A percentile compares a stretch with the other conserved stretches of the same genome.
phyloP scores from a whole-genome alignment of 2,113 vertebrate genomes.

The Zapus hudsonius region DNA sequence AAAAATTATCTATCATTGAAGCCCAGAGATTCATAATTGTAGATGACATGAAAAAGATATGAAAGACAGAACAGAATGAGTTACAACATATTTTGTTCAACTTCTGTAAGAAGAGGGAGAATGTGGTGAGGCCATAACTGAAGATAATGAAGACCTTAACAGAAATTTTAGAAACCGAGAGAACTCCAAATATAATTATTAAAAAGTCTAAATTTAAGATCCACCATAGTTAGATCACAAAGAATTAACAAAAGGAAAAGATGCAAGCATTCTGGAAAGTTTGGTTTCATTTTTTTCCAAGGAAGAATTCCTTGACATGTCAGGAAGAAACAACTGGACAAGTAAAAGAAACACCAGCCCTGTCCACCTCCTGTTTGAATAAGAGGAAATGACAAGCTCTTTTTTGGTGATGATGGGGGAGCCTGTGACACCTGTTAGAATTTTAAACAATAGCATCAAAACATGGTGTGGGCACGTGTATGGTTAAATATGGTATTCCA shows the following conservation, averaged over 20 bases:
- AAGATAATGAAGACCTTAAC: background rate
- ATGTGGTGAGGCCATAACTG: background rate
- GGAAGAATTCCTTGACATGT: background rate
- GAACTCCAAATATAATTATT: background rate
- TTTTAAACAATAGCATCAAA: background rate
- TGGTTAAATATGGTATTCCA: background rate
- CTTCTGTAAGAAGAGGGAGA: background rate
- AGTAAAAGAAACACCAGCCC: background rate
- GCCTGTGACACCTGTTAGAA: background rate
- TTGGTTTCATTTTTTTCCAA: background rate
- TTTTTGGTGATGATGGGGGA: background rate
- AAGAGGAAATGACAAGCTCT: background rate
- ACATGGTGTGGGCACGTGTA: background rate
- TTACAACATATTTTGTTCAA: background rate
- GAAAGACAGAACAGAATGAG: background rate
- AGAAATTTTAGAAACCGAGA: background rate
- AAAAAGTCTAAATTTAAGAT: background rate
- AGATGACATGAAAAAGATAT: conserved; percentile 11
- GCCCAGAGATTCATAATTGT: background rate
- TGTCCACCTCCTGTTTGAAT: background rate
- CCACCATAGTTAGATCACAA: background rate
- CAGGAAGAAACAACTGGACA: conserved; percentile 1
- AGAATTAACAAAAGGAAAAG: background rate
- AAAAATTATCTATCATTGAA: background rate
- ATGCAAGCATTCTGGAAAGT: background rate